Percentiles rank a stretch among this genome's conserved stretches.
These are phyloP conservation scores for Ophiothrix spiculata DNA, from an alignment of 35 echinoderm and acorn worm genomes.

Conservation along the genomic window DNA sequence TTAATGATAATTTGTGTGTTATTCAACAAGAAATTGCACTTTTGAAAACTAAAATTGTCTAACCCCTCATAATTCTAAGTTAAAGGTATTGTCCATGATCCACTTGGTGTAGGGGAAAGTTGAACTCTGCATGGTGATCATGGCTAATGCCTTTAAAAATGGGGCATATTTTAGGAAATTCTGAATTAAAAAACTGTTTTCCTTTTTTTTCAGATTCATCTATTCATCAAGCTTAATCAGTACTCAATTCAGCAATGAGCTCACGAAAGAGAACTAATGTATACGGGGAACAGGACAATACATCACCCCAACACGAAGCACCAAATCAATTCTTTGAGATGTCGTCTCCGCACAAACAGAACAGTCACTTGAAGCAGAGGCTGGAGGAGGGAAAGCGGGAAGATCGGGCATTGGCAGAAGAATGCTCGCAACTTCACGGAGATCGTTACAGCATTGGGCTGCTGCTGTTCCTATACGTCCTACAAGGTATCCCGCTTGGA, in stretches of 20 bases:
- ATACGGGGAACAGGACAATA: not conserved
- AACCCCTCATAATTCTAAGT: no score
- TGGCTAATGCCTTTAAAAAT: no score
- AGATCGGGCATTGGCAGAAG: not conserved
- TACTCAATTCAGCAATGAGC: not conserved
- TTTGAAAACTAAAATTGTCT: no score
- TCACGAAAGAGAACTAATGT: not conserved
- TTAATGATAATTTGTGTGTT: no score
- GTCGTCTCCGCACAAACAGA: not conserved
- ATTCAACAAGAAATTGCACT: no score
- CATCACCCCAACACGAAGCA: not conserved
- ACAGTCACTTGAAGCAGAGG: not conserved
- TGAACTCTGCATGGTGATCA: no score
- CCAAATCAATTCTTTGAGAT: not conserved
- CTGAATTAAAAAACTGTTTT: no score
- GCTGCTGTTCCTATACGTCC: constrained; percentile 43
- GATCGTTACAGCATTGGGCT: not conserved
- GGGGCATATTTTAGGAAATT: no score
- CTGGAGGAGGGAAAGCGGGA: not conserved
- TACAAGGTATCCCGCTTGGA: constrained; percentile 92
- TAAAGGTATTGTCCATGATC: no score
- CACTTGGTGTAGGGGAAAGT: no score
- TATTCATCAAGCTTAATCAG: no score
- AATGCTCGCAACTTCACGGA: not conserved
- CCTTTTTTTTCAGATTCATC: no score